Percentiles rank a stretch among this genome's conserved stretches.
Evolutionary conservation across 2,888 invertebrate genomes (phyloP).

Genomic region (Agrilus cyanescens): DNA sequence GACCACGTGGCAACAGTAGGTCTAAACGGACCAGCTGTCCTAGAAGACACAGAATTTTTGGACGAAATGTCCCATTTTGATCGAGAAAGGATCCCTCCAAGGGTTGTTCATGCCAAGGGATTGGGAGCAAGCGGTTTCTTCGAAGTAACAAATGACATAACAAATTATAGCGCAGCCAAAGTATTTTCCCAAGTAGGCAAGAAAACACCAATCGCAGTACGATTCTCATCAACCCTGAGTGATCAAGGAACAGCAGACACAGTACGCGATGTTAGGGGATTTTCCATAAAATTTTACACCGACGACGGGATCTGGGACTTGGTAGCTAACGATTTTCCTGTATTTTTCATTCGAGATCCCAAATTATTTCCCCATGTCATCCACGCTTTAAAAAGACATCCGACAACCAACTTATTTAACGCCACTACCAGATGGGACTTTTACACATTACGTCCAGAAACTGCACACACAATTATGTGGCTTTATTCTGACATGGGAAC

Average conservation of each 20-base stretch:
- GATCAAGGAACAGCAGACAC: conserved; percentile 87
- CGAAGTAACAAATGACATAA: conserved; percentile 78
- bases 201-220: conserved; percentile 65
- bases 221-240: conserved; percentile 76
- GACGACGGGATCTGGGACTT: conserved; percentile 90
- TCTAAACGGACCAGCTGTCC: conserved; percentile 69
- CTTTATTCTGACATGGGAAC: conserved; percentile 86
- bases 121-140: conserved; percentile 79
- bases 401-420: conserved; percentile 80
- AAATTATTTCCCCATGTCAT: conserved; percentile 87
- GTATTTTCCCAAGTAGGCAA: conserved; percentile 71
- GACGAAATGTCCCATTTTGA: conserved; percentile 76
- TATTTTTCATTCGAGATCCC: conserved; percentile 86
- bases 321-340: conserved; percentile 85
- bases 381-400: conserved; percentile 93
- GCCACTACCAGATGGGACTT: conserved; percentile 96
- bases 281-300: conserved; percentile 87
- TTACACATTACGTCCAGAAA: conserved; percentile 73
- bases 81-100: conserved; percentile 87
- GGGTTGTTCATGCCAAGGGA: conserved; percentile 93
- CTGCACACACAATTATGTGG: conserved; percentile 71
- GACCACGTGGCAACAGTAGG: conserved; percentile 73
- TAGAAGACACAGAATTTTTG: conserved; percentile 71
- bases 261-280: conserved; percentile 81
- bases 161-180: conserved; percentile 64